Conservation (phyloP, 2,797 vertebrate species). For the Garrulus glandarius region DNA sequence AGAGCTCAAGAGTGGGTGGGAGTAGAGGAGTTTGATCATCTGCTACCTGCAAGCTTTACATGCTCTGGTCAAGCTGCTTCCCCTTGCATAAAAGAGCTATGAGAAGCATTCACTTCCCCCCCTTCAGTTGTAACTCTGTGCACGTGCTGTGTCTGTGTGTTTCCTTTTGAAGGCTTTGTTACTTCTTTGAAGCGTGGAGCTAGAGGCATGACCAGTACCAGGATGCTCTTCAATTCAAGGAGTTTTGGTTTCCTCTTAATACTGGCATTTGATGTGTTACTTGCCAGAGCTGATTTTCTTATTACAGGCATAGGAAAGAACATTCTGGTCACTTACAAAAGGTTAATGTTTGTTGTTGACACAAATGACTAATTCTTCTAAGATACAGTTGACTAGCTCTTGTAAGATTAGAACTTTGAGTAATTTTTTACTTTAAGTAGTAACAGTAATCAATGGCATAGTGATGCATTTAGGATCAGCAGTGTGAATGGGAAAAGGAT, state of each 20-base stretch:
- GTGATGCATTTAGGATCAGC: neutral
- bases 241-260: neutral
- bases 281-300: neutral
- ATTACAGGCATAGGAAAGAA: neutral
- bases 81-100: neutral
- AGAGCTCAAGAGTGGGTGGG: neutral
- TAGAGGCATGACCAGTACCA: neutral
- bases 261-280: neutral
- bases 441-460: neutral
- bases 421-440: neutral
- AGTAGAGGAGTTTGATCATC: neutral
- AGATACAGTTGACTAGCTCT: neutral
- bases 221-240: neutral
- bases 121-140: neutral
- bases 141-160: neutral
- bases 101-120: neutral
- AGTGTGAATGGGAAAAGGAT: neutral
- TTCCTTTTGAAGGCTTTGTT: neutral
- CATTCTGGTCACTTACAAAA: neutral
- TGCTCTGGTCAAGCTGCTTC: neutral
- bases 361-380: neutral
- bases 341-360: neutral
- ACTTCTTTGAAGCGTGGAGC: neutral
- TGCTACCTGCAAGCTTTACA: neutral
- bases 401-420: neutral